Base-by-base conservation (phyloP, 2,797 vertebrate species). In the Crocidura indochinensis region DNA sequence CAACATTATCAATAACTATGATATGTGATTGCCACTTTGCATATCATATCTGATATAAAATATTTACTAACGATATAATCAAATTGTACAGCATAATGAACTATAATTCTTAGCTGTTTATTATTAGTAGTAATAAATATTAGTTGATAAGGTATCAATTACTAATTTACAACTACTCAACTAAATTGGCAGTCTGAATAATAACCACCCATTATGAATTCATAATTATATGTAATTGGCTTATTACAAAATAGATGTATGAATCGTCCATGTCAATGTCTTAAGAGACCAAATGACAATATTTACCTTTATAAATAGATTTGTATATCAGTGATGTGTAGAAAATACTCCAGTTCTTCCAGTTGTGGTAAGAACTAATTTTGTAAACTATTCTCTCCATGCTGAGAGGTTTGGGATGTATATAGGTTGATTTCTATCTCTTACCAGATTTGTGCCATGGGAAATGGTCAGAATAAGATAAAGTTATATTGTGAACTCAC, bases 171-270 rank as follows among this genome's bases (percentile, higher is more conserved):
- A 90, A 83, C 38, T 81, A 88, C 88, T 94, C 65, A 92, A 86
- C 73, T 77, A 92, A 96, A 93, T 91, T 94, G 82, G 26, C 85
- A 93, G 69, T 89, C 74, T 82, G 89, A 91, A 73, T 95, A 92
- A 87, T 93, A 87, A 74, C 75, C 79, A 82, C 27, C 53, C 22
- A 91, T 94, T 93, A 76, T 73, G 53, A 95, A 81, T 76, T 65
- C 73, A 91, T 95, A 92, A 96, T 95, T 92, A 91, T n/a, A 87
- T 86, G 53, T 29, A 93, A 92, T 95, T 95, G 95, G 26, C 51
- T 64, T 88, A 91, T 87, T 92, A 76, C 53, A 73, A 89, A 92
- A 79, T 93, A 95, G 49, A 74, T 64, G 38, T 87, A 76, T n/a
- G 27, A 53, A 78, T 95, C 71, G 72, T 94, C 38, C 26, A 2